Base-by-base conservation (phyloP, 2,113 vertebrate species). In the Patagioenas fasciata region DNA sequence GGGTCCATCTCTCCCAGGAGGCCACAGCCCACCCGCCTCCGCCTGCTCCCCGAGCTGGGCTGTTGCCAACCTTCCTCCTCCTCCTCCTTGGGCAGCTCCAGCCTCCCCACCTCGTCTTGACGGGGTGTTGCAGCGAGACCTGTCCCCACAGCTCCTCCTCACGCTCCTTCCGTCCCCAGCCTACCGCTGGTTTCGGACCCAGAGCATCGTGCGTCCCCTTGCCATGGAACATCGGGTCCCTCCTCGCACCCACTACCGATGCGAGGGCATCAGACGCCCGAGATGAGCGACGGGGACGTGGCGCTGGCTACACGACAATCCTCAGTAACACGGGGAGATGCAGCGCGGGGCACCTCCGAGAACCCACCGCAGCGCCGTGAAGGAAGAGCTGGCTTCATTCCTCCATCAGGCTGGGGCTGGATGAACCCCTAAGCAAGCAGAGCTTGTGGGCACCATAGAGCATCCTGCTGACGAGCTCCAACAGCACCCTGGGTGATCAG, bases 141-240 rank as follows among this genome's bases (percentile, higher is more conserved):
- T 92, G 93, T 85, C 73, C 91, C 96, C 89, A 81, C 42, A 78
- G 93, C 95, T 96, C 95, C 91, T 96, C 96, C 95, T 92, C 3
- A 47, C 72, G 28, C 80, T 80, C 47, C 51, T 92, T 77, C 84
- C 4, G 11, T 44, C 67, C 74, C 6, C 1, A 15, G 19, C 78
- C 57, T 89, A 13, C 72, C 5, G 3, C 47, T 7, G 21, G 20
- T 18, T 17, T 3, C 5, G 10, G 51, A 73, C 61, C 14, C 0
- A 1, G 66, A 71, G n/a, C 53, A 9, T 61, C 13, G 3, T 3
- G 7, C 4, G 0, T 20, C 64, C 64, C 65, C 57, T 38, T 2
- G 0, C 32, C 3, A 0, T 1, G 9, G 31, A 36, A 20, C 7
- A 1, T 15, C 1, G 1, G 7, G 11, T 28, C 19, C 42, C 36